A percentile compares a stretch with the other conserved stretches of the same genome.
Evolutionary conservation across 2,888 invertebrate species (phyloP).

Genomic region (Crocallis elinguaria): DNA sequence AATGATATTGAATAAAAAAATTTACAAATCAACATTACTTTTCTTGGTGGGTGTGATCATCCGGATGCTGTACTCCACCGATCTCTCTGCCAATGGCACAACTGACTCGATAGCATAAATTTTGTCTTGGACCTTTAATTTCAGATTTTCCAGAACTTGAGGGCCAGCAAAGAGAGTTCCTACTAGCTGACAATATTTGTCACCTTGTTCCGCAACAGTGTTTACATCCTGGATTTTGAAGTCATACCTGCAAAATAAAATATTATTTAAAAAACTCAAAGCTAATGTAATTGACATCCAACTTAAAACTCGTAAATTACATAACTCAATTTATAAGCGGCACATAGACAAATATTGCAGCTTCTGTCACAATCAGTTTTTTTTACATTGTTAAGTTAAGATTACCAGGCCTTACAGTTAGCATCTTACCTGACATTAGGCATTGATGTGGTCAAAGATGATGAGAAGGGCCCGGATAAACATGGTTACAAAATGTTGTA

Average conservation of each 20-base stretch:
- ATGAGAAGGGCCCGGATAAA: too few species aligned
- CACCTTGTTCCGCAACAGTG: constrained; percentile 64
- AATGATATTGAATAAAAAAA: not conserved
- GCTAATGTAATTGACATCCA: too few species aligned
- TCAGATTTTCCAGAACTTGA: constrained; percentile 84
- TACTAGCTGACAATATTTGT: constrained; percentile 68
- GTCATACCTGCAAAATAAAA: constrained; percentile 74
- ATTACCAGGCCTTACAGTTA: too few species aligned
- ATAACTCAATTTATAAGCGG: too few species aligned
- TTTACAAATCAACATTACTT: constrained; percentile 52
- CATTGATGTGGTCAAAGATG: too few species aligned
- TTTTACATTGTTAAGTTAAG: too few species aligned
- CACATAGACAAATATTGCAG: too few species aligned
- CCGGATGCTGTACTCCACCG: constrained; percentile 63
- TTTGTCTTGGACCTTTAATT: constrained; percentile 85
- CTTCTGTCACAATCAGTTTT: too few species aligned
- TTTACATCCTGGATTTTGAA: constrained; percentile 79
- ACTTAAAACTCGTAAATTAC: too few species aligned
- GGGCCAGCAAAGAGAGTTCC: constrained; percentile 86
- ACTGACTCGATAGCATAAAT: constrained; percentile 87
- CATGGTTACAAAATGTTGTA: too few species aligned
- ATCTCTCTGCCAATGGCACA: constrained; percentile 72
- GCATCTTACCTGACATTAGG: too few species aligned
- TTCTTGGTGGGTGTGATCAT: constrained; percentile 62
- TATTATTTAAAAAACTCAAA: not conserved